A percentile compares a stretch with the other conserved stretches of the same genome.
These are phyloP conservation scores for Drosophila cognata DNA, from an alignment of 2,888 invertebrate species.

Conservation along the genomic window DNA sequence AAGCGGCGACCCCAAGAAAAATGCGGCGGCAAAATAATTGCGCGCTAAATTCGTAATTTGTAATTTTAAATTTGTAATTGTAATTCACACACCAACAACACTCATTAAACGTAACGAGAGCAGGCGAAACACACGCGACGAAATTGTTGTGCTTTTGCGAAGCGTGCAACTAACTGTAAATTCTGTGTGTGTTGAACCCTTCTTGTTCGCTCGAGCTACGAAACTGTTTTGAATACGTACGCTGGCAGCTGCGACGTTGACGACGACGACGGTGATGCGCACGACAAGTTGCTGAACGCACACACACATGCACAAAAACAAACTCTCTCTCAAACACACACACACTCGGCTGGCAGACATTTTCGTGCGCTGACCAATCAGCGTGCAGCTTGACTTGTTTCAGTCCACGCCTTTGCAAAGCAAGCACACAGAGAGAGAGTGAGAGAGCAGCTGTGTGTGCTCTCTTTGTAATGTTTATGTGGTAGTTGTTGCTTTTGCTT, in stretches of 20 bases:
- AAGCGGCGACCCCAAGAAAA: not conserved
- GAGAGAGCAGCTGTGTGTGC: conserved; percentile 14
- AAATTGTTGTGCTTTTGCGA: conserved; percentile 13
- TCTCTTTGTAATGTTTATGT: conserved; percentile 6
- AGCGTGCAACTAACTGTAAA: conserved; percentile 30
- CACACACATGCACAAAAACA: conserved; percentile 13
- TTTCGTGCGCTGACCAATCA: conserved; percentile 51
- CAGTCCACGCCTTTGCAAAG: conserved; percentile 60
- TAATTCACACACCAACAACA: conserved; percentile 24
- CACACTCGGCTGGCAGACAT: conserved; percentile 44
- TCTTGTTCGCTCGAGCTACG: conserved; percentile 83
- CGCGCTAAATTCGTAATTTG: not conserved
- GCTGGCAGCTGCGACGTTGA: conserved; percentile 45
- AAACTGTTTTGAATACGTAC: conserved; percentile 81
- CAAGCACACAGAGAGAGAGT: conserved; percentile 3
- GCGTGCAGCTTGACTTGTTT: conserved; percentile 17
- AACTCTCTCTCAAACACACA: conserved; percentile 17
- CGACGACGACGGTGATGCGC: conserved; percentile 27
- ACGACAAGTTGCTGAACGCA: conserved; percentile 58
- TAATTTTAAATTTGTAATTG: conserved; percentile 1
- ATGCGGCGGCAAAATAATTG: conserved; percentile 7
- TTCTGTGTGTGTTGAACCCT: conserved; percentile 63
- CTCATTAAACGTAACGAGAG: not conserved
- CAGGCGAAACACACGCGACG: conserved; percentile 44
- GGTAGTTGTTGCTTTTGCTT: conserved; percentile 13